Evolutionary conservation across 1,140 invertebrate genomes (phyloP), one percentile per base, ranked within the genome.

Genomic region (Drosophila navojoa): DNA sequence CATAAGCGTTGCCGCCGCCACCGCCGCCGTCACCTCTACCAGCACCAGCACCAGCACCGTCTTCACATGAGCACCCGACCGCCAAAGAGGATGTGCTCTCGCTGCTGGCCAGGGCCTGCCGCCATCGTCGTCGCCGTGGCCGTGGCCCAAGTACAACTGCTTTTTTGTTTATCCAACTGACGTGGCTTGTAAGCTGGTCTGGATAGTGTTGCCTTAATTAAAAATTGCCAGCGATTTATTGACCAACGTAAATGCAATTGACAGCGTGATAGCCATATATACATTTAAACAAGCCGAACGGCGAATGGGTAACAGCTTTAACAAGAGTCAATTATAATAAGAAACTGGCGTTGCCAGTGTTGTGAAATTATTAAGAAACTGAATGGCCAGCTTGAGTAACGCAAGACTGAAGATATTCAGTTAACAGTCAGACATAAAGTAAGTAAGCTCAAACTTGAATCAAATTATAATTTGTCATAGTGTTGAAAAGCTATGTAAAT

Each of bases 151-250:
- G 35, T 38, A 11, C 15, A 45, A 45, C 54, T 44, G 42, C n/a
- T 44, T 66, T 77, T 62, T 44, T 61, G 71, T 77, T 74, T 77
- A 74, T 77, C 71, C 75, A 69, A 49, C 49, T 61, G 76, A 61
- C 52, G 67, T 66, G 55, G 67, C 62, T 54, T 62, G 60, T 69
- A 60, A 63, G 76, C 66, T 52, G 53, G 55, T 50, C 77, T 54
- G 81, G 77, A 81, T 54, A 72, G 81, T 66, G 81, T 86, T 86
- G 61, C 70, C 71, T 85, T 85, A 85, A 85, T 85, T 85, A 85
- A 80, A 85, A 85, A 81, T 76, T 63, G 67, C 59, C 80, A 54
- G 64, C 78, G 52, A 76, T 81, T 64, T 77, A 63, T 66, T 70
- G 81, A 85, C 78, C 50, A 66, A 32, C 66, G 66, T 72, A 71